These are phyloP conservation scores for Scatophagus argus DNA, from an alignment of 2,113 vertebrate species.

Conservation along the genomic window DNA sequence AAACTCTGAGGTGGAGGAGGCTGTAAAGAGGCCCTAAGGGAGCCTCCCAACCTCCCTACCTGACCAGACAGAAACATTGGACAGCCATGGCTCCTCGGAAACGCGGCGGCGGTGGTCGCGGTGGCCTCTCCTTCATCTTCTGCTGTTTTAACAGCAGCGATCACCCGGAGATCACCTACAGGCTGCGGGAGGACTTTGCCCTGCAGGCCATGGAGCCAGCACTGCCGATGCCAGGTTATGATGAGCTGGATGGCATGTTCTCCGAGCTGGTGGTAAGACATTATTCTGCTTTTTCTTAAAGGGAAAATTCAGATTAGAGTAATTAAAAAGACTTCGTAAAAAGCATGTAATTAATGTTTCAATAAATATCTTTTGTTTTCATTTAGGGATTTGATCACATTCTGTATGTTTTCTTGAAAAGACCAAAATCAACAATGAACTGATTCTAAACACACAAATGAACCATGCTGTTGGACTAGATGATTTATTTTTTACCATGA, in stretches of 20 bases:
- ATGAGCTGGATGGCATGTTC: conserved; percentile 97
- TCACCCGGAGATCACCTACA: conserved; percentile 98
- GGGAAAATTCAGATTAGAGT: not conserved
- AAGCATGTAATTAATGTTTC: not conserved
- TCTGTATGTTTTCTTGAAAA: not conserved
- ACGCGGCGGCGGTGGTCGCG: conserved; percentile 83
- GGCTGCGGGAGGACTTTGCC: conserved; percentile 95
- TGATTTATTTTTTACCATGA: not conserved
- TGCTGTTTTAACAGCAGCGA: conserved; percentile 97
- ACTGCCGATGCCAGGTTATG: conserved; percentile 91
- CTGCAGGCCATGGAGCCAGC: conserved; percentile 96
- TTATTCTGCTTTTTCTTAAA: not conserved
- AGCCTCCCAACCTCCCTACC: conserved; percentile 74
- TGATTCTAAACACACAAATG: not conserved
- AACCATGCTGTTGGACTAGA: not conserved
- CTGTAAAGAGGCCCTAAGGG: conserved; percentile 71
- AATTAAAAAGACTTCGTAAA: not conserved
- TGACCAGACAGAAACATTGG: conserved; percentile 64
- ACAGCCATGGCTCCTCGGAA: conserved; percentile 95
- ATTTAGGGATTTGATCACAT: not conserved
- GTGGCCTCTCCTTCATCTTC: conserved; percentile 94
- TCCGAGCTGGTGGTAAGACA: conserved; percentile 94
- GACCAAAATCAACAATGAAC: not conserved
- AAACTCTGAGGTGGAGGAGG: conserved; percentile 73
- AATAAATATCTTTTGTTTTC: not conserved